Conservation (phyloP, 2,888 invertebrate genomes). For the Cataglyphis albicans region DNA sequence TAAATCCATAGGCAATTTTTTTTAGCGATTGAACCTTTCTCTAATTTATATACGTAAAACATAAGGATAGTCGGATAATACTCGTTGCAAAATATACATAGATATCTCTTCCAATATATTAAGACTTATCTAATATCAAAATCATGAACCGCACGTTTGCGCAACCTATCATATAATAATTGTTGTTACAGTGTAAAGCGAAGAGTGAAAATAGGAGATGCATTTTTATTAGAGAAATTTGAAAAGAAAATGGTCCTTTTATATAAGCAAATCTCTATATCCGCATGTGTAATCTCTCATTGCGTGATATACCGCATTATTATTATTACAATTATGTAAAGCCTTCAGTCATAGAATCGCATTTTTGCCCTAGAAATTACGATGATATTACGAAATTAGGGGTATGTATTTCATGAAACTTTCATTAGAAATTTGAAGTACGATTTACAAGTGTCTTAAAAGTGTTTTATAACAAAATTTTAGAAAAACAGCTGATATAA, state of each 20-base stretch:
- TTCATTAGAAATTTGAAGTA: not conserved
- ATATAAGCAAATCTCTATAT: not conserved
- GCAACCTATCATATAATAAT: slow-evolving; percentile 17
- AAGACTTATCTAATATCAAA: not conserved
- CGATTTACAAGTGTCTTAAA: not conserved
- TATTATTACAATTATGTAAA: not conserved
- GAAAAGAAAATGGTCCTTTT: not conserved
- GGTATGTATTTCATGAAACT: not conserved
- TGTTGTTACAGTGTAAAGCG: not conserved
- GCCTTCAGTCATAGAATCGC: not conserved
- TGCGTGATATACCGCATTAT: not conserved
- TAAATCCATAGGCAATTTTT: slow-evolving; percentile 10
- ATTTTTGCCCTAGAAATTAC: not conserved
- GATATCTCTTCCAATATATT: not conserved
- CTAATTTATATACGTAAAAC: not conserved
- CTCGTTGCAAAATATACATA: not conserved
- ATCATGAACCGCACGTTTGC: not conserved
- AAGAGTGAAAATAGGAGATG: not conserved
- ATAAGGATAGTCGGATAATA: not conserved
- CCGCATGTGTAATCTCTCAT: not conserved
- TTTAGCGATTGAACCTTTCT: slow-evolving; percentile 10
- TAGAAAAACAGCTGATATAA: not conserved
- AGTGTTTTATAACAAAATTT: not conserved
- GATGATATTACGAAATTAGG: not conserved
- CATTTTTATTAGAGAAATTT: slow-evolving; percentile 18